phyloP scores from a whole-genome alignment of 2,113 vertebrate genomes.

The Tetraodon nigroviridis region DNA sequence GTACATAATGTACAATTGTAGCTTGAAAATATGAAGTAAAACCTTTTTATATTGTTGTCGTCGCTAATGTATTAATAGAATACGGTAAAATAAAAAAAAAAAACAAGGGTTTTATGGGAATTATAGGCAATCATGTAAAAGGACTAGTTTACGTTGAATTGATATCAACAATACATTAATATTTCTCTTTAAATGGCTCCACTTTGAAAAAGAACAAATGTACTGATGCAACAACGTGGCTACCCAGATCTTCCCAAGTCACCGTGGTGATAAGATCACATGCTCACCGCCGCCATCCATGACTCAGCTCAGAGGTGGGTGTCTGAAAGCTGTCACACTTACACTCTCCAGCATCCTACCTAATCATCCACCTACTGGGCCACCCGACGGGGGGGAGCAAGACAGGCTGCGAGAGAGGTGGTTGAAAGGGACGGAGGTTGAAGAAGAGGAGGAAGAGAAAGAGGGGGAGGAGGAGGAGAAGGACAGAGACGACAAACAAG shows the following conservation, averaged over 20 bases:
- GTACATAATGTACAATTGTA: no score
- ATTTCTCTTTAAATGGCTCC: slow-evolving; percentile 1
- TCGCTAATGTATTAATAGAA: no score
- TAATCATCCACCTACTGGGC: slow-evolving; percentile 72
- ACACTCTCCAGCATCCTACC: slow-evolving; percentile 70
- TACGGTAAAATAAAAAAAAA: no score
- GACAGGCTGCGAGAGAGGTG: slow-evolving; percentile 55
- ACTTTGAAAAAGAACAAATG: slow-evolving; percentile 35
- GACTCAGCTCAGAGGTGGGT: slow-evolving; percentile 72
- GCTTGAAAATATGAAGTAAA: no score
- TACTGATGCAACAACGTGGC: slow-evolving; percentile 44
- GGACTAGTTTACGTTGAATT: no score
- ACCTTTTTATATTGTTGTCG: no score
- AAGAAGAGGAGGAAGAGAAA: slow-evolving; percentile 25
- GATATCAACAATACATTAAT: not conserved
- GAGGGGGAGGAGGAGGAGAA: slow-evolving; percentile 16
- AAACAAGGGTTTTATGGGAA: no score
- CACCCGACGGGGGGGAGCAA: slow-evolving; percentile 50
- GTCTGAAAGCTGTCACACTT: slow-evolving; percentile 71
- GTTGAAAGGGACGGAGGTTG: slow-evolving; percentile 46
- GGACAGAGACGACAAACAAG: slow-evolving; percentile 10
- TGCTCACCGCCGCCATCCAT: slow-evolving; percentile 57
- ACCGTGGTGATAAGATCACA: slow-evolving; percentile 72
- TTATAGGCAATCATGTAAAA: no score
- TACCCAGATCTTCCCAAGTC: slow-evolving; percentile 65